phyloP scores from a whole-genome alignment of 2,888 invertebrate species.

The Ophion obscuratus region DNA sequence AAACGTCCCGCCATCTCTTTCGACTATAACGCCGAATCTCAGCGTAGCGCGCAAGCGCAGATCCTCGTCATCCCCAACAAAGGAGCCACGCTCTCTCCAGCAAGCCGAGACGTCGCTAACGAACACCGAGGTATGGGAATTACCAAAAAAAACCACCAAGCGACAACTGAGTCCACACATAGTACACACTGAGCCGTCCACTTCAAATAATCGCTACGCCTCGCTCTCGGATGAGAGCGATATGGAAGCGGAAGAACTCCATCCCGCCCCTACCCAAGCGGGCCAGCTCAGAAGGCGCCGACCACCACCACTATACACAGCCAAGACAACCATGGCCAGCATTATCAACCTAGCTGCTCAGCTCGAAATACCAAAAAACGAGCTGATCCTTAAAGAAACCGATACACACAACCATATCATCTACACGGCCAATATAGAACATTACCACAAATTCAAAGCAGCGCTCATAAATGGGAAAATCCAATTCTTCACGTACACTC shows the following conservation, averaged over 20 bases:
- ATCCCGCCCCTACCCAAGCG: background rate
- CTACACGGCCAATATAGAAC: background rate
- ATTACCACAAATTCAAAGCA: background rate
- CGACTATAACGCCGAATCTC: too few species aligned
- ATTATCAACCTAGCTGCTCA: background rate
- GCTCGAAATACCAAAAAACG: background rate
- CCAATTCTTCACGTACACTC: slow-evolving; percentile 29
- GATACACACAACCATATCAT: background rate
- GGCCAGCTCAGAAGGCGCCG: too few species aligned
- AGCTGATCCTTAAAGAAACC: background rate
- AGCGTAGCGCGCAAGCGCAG: too few species aligned
- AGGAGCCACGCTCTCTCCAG: background rate
- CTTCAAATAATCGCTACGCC: background rate
- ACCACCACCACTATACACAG: background rate
- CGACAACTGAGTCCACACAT: too few species aligned
- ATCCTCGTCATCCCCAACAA: too few species aligned
- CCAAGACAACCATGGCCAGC: background rate
- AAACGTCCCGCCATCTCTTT: too few species aligned
- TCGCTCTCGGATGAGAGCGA: slow-evolving; percentile 3
- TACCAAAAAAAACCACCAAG: too few species aligned
- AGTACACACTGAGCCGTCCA: too few species aligned
- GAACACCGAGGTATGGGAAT: too few species aligned
- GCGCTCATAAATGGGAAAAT: background rate
- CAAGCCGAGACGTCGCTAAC: background rate
- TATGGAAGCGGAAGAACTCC: background rate